phyloP scores from a whole-genome alignment of 2,797 vertebrate genomes.

The Hafferia zeledoni region DNA sequence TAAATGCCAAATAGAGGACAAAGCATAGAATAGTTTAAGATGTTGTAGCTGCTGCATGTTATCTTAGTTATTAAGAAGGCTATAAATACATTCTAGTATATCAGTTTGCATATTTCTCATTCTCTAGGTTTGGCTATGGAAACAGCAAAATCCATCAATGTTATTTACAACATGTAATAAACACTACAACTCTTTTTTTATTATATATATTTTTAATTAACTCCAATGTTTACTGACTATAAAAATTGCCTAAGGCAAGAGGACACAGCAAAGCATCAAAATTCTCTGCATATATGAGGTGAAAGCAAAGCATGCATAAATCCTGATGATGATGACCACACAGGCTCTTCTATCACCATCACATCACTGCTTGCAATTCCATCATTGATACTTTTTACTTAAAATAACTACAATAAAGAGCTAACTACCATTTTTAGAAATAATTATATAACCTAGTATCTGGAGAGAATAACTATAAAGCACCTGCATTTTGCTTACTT shows the following conservation, averaged over 20 bases:
- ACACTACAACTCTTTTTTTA: not conserved
- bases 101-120: not conserved
- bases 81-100: not conserved
- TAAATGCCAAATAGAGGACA: not conserved
- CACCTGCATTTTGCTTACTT: not conserved
- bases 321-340: not conserved
- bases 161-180: not conserved
- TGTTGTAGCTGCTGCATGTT: not conserved
- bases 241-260: not conserved
- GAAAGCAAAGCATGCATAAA: not conserved
- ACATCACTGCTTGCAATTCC: not conserved
- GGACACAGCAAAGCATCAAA: not conserved
- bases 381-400: not conserved
- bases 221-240: not conserved
- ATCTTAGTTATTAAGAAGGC: not conserved
- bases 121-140: not conserved
- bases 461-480: not conserved
- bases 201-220: not conserved
- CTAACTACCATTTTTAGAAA: not conserved
- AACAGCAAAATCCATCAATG: not conserved
- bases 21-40: not conserved
- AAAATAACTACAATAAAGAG: not conserved
- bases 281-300: not conserved
- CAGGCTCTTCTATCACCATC: not conserved
- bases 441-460: not conserved